These are phyloP conservation scores for Pissodes strobi DNA, from an alignment of 1,140 invertebrate genomes.

Conservation along the genomic window DNA sequence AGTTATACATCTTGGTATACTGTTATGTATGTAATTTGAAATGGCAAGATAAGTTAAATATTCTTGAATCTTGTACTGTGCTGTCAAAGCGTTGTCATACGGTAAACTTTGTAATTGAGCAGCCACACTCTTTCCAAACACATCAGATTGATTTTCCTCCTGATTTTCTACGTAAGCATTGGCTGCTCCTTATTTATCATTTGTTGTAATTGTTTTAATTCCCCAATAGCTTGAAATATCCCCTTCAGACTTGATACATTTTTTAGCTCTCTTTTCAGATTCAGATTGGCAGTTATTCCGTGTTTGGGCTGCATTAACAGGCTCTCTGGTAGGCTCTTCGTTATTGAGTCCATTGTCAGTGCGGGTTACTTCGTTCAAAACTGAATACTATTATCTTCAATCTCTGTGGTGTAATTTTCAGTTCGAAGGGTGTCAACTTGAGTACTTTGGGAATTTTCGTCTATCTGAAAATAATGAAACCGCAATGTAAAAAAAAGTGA, in stretches of 20 bases:
- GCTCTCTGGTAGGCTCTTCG: too few species aligned
- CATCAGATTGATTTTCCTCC: neutral
- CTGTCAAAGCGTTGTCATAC: neutral
- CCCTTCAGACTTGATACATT: neutral
- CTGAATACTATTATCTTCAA: too few species aligned
- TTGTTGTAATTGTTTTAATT: neutral
- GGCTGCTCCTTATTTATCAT: neutral
- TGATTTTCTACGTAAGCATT: neutral
- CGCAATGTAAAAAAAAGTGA: too few species aligned
- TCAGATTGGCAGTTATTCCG: too few species aligned
- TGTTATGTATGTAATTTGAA: neutral
- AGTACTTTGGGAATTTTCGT: too few species aligned
- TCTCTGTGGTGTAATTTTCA: too few species aligned
- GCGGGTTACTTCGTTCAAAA: too few species aligned
- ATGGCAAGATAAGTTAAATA: neutral
- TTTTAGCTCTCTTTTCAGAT: too few species aligned
- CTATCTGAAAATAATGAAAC: too few species aligned
- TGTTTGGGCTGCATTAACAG: too few species aligned
- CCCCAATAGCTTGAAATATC: neutral
- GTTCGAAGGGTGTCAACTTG: too few species aligned
- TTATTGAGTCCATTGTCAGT: too few species aligned
- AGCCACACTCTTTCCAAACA: neutral
- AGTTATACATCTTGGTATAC: neutral
- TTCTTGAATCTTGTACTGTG: neutral
- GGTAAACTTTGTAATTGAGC: neutral